Conservation (phyloP, 30 jellyfish, hydroid and myxozoan genomes). For the Hydractinia symbiolongicarpus region DNA sequence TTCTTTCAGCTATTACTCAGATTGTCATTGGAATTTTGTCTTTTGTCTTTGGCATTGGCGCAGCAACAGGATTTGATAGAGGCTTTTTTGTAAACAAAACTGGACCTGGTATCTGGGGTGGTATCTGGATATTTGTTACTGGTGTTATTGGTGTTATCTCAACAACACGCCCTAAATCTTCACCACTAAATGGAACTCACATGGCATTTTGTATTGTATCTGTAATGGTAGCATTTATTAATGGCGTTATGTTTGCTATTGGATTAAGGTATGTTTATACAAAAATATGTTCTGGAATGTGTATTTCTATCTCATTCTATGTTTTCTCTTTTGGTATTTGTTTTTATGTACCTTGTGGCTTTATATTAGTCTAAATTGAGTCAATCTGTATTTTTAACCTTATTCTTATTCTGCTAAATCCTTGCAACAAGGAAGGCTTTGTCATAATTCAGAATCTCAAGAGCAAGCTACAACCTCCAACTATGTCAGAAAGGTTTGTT, state of each 20-base stretch:
- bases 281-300: not conserved
- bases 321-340: too few relatives aligned
- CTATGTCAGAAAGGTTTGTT: too few relatives aligned
- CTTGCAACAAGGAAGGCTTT: too few relatives aligned
- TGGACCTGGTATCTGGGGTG: slow-evolving; percentile 29
- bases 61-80: not conserved
- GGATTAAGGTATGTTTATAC: not conserved
- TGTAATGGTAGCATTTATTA: not conserved
- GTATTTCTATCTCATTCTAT: too few relatives aligned
- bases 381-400: too few relatives aligned
- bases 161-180: not conserved
- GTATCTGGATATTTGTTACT: slow-evolving; percentile 18
- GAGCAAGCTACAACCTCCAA: too few relatives aligned
- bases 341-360: too few relatives aligned
- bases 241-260: slow-evolving; percentile 15
- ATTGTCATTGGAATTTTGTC: not conserved
- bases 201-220: slow-evolving; percentile 1
- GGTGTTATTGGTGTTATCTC: slow-evolving; percentile 14
- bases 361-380: too few relatives aligned
- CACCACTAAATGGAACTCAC: slow-evolving; percentile 14
- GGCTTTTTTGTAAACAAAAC: not conserved
- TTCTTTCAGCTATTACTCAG: not conserved
- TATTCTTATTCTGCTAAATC: too few relatives aligned
- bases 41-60: slow-evolving; percentile 8
- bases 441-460: too few relatives aligned